Base-by-base conservation (phyloP, 2,113 vertebrate species). In the Crocuta crocuta region DNA sequence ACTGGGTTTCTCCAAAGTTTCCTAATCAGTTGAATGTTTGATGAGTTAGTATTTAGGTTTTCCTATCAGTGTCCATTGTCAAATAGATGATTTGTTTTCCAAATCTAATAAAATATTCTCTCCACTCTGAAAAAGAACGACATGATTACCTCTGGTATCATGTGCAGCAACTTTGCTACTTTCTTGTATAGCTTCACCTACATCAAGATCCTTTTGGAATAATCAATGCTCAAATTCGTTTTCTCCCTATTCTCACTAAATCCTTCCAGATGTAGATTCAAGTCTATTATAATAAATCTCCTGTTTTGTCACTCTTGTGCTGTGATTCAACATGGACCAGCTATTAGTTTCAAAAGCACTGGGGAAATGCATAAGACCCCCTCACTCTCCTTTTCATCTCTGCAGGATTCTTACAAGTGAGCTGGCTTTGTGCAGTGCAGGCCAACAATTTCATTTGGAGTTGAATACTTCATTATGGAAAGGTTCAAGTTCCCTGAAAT, bases 151-250 rank as follows among this genome's bases (percentile, higher is more conserved):
- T 81, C 26, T 8, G 5, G 15, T 39, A 23, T 9, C 6, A 11
- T 5, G 11, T 35, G 5, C 1, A 82, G 63, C 19, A 65, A 61
- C 10, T 86, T 79, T 89, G 12, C 35, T 80, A 86, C 89, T 93
- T 91, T 68, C 61, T 81, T 43, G 5, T 10, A 68, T 4, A 35
- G 35, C 28, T 79, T 93, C 43, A 89, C 45, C 50, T 92, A 48
- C 17, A 35, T 65, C 58, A 74, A 55, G 73, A 53, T 35, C 23
- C 16, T 73, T 94, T 50, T 61, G 66, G 43, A 86, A 68, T n/a
- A 78, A 95, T 66, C 35, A 94, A 94, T 80, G 45, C 53, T 74
- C 84, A 94, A 83, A 90, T 81, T 90, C 31, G 88, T 96, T n/a
- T 79, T 84, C 73, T 68, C 2, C 58, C 96, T 90, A 5, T 84